phyloP scores from a whole-genome alignment of 1,140 invertebrate species.

The Gonatopus flavifemur region DNA sequence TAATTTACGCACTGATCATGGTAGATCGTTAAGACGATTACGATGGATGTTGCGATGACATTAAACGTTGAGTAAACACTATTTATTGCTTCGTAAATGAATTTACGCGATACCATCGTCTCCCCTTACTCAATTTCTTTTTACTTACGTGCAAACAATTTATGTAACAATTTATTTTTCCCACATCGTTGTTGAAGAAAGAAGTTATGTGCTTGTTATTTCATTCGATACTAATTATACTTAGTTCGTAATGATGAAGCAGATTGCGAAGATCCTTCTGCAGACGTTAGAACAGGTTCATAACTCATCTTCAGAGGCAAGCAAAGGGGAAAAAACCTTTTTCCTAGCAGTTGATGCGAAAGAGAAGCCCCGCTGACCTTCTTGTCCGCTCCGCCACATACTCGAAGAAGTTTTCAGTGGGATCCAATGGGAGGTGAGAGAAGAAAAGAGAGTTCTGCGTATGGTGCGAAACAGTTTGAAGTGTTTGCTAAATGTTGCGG shows the following conservation, averaged over 20 bases:
- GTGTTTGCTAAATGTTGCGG: constrained; percentile 58
- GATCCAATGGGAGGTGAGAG: constrained; percentile 35
- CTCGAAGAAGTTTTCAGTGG: constrained; percentile 56
- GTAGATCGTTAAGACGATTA: constrained; percentile 17
- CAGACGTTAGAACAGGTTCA: too few relatives aligned
- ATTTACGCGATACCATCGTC: constrained; percentile 10
- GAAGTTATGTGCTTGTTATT: too few relatives aligned
- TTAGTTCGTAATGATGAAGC: constrained; percentile 31
- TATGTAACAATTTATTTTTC: too few relatives aligned
- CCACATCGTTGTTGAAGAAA: too few relatives aligned
- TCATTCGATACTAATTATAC: too few relatives aligned
- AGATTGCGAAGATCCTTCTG: too few relatives aligned
- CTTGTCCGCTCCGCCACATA: constrained; percentile 48
- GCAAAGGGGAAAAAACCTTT: constrained; percentile 25
- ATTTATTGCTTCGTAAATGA: constrained; percentile 28
- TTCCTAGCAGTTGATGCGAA: constrained; percentile 16
- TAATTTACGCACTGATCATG: not conserved
- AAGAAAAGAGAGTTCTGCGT: constrained; percentile 41
- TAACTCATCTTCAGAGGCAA: constrained; percentile 48
- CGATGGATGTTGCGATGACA: constrained; percentile 17
- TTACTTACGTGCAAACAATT: too few relatives aligned
- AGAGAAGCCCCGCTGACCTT: constrained; percentile 18
- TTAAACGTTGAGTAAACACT: constrained; percentile 28
- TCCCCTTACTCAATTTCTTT: too few relatives aligned
- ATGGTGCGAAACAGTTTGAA: constrained; percentile 56